Evolutionary conservation across 2,113 vertebrate species (phyloP).

Genomic region (Heterocephalus glaber): DNA sequence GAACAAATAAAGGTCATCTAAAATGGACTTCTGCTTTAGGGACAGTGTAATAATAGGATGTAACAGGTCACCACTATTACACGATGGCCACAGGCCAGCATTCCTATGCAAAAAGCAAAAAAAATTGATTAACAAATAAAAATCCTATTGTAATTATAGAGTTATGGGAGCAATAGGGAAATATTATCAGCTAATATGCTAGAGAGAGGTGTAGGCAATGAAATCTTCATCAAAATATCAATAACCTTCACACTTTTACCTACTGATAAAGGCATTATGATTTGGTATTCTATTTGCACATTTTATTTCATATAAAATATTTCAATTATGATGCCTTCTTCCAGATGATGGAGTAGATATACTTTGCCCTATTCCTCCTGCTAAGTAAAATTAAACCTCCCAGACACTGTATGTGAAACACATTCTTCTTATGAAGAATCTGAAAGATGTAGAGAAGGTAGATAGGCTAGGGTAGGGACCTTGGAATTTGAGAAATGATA

Average conservation of each 20-base stretch:
- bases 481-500: not conserved
- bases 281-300: not conserved
- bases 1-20: not conserved
- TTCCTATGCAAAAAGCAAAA: too few species aligned
- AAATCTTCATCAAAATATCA: not conserved
- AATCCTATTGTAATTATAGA: too few species aligned
- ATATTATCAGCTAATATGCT: too few species aligned
- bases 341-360: not conserved
- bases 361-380: not conserved
- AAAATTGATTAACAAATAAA: too few species aligned
- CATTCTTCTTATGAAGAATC: not conserved
- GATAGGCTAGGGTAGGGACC: not conserved
- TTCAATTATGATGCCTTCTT: not conserved
- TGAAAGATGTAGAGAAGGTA: constrained; percentile 4
- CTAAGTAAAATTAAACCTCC: not conserved
- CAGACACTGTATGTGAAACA: constrained; percentile 8
- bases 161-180: too few species aligned
- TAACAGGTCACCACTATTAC: too few species aligned
- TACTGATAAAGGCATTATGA: constrained; percentile 10
- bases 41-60: not conserved
- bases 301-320: not conserved
- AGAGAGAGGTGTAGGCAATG: too few species aligned
- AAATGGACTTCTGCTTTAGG: not conserved
- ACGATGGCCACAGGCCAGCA: too few species aligned
- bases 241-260: not conserved